Conservation (phyloP, 2,113 vertebrate genomes). For the Lophotis ruficrista region DNA sequence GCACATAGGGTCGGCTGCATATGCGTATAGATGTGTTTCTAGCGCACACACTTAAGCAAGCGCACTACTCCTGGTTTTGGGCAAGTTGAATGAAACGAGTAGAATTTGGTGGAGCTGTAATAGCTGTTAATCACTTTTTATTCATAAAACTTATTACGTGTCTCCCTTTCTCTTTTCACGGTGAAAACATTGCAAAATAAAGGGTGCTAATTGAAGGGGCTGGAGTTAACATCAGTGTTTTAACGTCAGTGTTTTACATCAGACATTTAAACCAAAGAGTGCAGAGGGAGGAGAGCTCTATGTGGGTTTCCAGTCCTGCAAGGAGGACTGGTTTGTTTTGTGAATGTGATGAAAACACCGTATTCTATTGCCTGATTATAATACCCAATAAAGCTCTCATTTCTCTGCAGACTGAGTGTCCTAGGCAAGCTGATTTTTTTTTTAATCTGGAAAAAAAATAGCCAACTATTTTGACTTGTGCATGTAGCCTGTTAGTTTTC, state of each 20-base stretch:
- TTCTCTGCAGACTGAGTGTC: not conserved
- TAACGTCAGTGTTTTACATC: too few species aligned
- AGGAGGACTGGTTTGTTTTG: not conserved
- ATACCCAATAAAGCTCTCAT: fast-evolving
- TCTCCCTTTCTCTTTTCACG: not conserved
- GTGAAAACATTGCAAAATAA: not conserved
- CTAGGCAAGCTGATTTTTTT: not conserved
- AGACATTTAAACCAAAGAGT: fast-evolving
- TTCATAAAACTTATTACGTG: fast-evolving
- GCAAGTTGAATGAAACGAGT: fast-evolving
- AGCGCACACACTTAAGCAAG: fast-evolving
- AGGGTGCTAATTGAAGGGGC: too few species aligned
- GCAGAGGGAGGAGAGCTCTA: not conserved
- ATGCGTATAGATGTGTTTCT: fast-evolving
- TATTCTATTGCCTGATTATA: not conserved
- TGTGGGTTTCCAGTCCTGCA: not conserved
- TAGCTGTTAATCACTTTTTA: fast-evolving
- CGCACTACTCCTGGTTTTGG: fast-evolving
- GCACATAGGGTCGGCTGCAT: fast-evolving
- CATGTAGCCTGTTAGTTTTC: not conserved
- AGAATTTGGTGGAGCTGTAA: not conserved
- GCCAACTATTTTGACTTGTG: not conserved
- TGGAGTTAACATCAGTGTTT: too few species aligned
- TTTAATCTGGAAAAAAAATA: too few species aligned
- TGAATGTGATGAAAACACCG: fast-evolving